Evolutionary conservation across 2,113 vertebrate genomes (phyloP), one percentile per base, ranked within the genome.

Genomic region (Scolopax mira): DNA sequence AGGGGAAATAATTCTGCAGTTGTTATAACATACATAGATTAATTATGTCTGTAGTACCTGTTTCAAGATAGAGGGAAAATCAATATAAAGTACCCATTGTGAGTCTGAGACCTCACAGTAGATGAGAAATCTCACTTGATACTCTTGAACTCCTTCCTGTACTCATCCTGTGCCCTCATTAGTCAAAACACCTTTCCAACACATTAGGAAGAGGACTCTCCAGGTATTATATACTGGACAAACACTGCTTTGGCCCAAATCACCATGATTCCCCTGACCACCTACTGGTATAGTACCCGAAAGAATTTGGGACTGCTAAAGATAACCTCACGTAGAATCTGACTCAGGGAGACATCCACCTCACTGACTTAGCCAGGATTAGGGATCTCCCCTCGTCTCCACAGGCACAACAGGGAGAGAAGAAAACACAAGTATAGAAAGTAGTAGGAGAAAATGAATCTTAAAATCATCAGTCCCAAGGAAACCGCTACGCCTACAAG

Each of bases 401-500:
- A 48, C 42, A 71, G 73, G 69, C 67, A 88, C 55, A 83, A 58
- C 54, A 81, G 19, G 30, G 41, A 79, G 51, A 94, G 65, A 74
- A 84, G 31, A 55, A 96, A 90, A 84, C 42, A 62, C 10, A 48
- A 66, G 28, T 27, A 23, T 0, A 89, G 28, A 21, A 78, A 37
- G 74, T 4, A 89, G 49, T 89, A 79, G 67, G 60, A 89, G 55
- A 88, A 91, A 94, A 96, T n/a, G 35, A 90, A 92, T 86, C 66
- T 87, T 80, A 65, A 94, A 96, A 96, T 74, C 65, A 95, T 79
- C 82, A 78, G 77, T 93, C 90, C 48, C 93, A 96, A 89, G 77
- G 90, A 82, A 96, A 95, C 92, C 79, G 80, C 88, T 94, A 95
- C 52, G 30, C 92, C 95, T 95, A 94, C 92, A 92, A 96, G 65